phyloP scores from a whole-genome alignment of 2,888 invertebrate genomes.

The Silvanus unidentatus region DNA sequence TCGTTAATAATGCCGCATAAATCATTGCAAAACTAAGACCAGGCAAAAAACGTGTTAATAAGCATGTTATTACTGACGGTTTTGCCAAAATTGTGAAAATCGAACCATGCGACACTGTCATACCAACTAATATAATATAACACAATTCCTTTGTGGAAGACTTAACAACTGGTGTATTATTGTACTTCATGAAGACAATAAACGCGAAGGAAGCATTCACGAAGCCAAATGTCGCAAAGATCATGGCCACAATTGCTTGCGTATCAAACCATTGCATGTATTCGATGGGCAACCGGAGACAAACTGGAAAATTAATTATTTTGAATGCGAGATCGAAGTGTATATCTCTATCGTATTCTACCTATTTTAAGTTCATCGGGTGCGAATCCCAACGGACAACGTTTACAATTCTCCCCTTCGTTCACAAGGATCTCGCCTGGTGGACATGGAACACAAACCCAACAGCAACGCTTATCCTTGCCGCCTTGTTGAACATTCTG shows the following conservation, averaged over 20 bases:
- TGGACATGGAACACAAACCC: constrained; percentile 67
- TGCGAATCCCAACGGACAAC: constrained; percentile 59
- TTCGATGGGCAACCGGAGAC: constrained; percentile 56
- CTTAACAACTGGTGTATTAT: constrained; percentile 74
- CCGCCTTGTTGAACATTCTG: constrained; percentile 56
- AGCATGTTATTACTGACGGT: constrained; percentile 54
- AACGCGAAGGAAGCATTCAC: constrained; percentile 56
- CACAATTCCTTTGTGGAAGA: constrained; percentile 60
- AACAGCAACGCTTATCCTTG: constrained; percentile 64
- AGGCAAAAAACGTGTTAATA: constrained; percentile 31
- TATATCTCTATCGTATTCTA: constrained; percentile 28
- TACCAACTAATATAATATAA: constrained; percentile 63
- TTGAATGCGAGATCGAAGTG: no score
- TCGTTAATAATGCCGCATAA: constrained; percentile 67
- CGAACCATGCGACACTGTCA: constrained; percentile 52
- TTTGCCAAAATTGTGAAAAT: constrained; percentile 62
- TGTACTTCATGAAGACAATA: constrained; percentile 58
- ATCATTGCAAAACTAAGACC: constrained; percentile 63
- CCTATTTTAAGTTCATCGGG: constrained; percentile 60
- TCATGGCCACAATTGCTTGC: constrained; percentile 57
- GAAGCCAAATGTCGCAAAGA: constrained; percentile 58
- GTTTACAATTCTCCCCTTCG: constrained; percentile 50
- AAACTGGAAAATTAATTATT: constrained; percentile 43
- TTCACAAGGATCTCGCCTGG: constrained; percentile 56
- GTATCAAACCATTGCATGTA: constrained; percentile 58